These are phyloP conservation scores for Leucozona laternaria DNA, from an alignment of 2,888 invertebrate species.

Conservation along the genomic window DNA sequence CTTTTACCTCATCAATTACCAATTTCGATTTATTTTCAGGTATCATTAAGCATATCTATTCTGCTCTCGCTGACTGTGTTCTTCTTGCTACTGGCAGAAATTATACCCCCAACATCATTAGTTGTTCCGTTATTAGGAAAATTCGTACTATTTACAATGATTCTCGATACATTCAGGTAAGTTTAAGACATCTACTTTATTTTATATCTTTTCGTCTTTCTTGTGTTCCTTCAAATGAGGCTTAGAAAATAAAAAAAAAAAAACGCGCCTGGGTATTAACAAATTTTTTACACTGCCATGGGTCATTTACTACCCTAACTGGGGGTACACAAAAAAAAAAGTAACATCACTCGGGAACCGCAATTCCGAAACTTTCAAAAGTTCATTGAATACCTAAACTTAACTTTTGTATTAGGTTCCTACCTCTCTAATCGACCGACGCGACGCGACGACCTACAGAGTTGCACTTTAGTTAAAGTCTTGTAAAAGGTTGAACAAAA, in stretches of 20 bases:
- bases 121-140: slow-evolving; percentile 97
- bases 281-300: slow-evolving; percentile 6
- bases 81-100: slow-evolving; percentile 95
- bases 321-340: background rate
- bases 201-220: slow-evolving; percentile 46
- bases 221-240: background rate
- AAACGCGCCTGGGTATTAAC: background rate
- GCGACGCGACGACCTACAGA: background rate
- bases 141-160: slow-evolving; percentile 98
- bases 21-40: slow-evolving; percentile 84
- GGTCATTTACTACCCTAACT: slow-evolving; percentile 15
- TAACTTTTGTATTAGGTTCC: slow-evolving; percentile 10
- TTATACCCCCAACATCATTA: slow-evolving; percentile 95
- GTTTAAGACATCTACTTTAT: slow-evolving; percentile 74
- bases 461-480: background rate
- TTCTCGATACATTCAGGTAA: slow-evolving; percentile 96
- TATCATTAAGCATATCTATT: slow-evolving; percentile 98
- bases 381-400: slow-evolving; percentile 28
- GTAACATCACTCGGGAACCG: slow-evolving; percentile 6
- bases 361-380: slow-evolving; percentile 20
- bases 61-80: slow-evolving; percentile 97
- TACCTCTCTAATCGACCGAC: background rate
- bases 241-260: background rate
- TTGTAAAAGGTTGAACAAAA: background rate
- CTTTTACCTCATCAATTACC: slow-evolving; percentile 49